A percentile compares a stretch with the other conserved stretches of the same genome.
phyloP scores from a whole-genome alignment of 2,113 vertebrate genomes.

The Chionis minor region DNA sequence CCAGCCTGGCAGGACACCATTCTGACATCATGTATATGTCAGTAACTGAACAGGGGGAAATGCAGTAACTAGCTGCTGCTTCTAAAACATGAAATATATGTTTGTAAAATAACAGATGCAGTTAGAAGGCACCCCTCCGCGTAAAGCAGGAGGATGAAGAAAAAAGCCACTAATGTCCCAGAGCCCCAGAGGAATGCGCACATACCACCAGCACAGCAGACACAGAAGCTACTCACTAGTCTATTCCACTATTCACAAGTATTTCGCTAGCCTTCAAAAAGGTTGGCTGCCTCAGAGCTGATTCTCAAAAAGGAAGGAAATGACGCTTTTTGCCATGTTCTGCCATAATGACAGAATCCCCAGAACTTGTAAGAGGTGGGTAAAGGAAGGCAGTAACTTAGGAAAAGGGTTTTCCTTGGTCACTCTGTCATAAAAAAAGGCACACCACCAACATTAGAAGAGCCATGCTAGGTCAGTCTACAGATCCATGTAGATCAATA shows the following conservation, averaged over 20 bases:
- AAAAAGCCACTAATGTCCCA: not conserved
- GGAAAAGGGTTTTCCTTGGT: not conserved
- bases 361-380: not conserved
- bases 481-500: not conserved
- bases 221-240: not conserved
- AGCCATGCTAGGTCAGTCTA: too few relatives aligned
- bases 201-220: not conserved
- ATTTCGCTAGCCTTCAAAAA: not conserved
- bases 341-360: not conserved
- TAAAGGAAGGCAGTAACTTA: not conserved
- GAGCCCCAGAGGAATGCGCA: too few relatives aligned
- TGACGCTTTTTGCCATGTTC: not conserved
- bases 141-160: not conserved
- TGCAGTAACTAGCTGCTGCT: slow-evolving; percentile 36
- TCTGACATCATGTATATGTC: not conserved
- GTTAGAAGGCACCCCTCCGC: not conserved
- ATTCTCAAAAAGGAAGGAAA: not conserved
- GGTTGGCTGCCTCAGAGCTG: not conserved
- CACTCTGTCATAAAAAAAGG: not conserved
- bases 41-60: slow-evolving; percentile 55
- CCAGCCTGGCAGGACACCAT: slow-evolving; percentile 46
- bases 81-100: slow-evolving; percentile 43
- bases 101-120: not conserved
- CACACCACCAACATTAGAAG: not conserved
- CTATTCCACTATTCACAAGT: not conserved